A percentile compares a stretch with the other conserved stretches of the same genome.
Conservation (phyloP, 2,797 vertebrate species). For the Rhinoraja longicauda region DNA sequence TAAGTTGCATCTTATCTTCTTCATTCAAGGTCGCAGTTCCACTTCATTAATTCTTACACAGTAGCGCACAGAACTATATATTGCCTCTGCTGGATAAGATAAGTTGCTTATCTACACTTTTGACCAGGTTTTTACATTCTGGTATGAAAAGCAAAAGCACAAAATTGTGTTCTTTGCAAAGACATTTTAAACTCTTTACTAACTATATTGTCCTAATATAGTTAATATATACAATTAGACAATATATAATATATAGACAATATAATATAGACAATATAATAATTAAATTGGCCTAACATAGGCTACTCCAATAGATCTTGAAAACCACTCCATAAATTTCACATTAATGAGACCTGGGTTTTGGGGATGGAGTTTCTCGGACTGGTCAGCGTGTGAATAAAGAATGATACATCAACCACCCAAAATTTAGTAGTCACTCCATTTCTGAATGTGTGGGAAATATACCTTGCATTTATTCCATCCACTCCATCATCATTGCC, state of each 20-base stretch:
- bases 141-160: background rate
- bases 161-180: background rate
- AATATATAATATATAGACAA: too few relatives aligned
- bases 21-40: background rate
- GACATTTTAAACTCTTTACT: background rate
- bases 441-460: background rate
- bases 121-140: background rate
- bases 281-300: background rate
- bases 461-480: background rate
- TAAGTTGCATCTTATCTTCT: background rate
- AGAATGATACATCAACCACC: background rate
- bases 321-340: background rate
- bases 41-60: background rate
- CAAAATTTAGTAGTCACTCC: background rate
- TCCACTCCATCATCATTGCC: background rate
- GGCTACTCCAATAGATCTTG: background rate
- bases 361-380: too few relatives aligned
- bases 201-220: background rate
- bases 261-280: background rate
- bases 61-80: background rate
- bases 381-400: background rate
- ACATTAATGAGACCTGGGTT: background rate
- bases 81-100: background rate
- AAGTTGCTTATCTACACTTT: conserved; percentile 2
- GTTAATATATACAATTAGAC: too few relatives aligned